Conservation (phyloP, 2,888 invertebrate genomes). For the Hypselothyrea guttata region DNA sequence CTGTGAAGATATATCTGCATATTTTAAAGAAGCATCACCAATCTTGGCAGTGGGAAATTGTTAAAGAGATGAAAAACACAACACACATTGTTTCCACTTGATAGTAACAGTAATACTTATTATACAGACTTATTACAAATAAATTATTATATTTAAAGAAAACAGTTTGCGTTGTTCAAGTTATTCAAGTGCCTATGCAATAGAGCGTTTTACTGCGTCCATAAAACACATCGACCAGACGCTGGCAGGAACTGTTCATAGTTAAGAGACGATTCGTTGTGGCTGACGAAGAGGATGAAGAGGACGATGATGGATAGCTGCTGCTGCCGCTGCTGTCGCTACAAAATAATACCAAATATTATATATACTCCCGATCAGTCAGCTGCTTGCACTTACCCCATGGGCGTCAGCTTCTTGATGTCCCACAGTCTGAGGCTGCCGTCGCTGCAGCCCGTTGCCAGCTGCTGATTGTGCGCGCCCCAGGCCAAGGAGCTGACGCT, state of each 20-base stretch:
- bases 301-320: constrained; percentile 39
- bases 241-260: constrained; percentile 75
- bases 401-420: constrained; percentile 75
- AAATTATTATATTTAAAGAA: constrained; percentile 65
- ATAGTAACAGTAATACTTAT: constrained; percentile 76
- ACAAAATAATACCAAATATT: too few species aligned
- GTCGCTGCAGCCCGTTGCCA: constrained; percentile 88
- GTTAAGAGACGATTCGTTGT: constrained; percentile 74
- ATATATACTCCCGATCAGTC: not conserved
- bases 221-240: constrained; percentile 79
- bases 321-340: constrained; percentile 58
- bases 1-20: constrained; percentile 17
- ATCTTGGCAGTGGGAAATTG: constrained; percentile 5
- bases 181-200: constrained; percentile 74
- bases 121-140: constrained; percentile 73
- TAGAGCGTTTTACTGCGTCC: constrained; percentile 75
- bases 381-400: constrained; percentile 46
- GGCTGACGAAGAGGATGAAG: constrained; percentile 66
- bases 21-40: constrained; percentile 37
- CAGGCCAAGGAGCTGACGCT: constrained; percentile 85
- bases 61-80: constrained; percentile 37
- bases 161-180: constrained; percentile 40
- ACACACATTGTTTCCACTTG: constrained; percentile 50
- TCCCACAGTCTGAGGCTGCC: constrained; percentile 88
- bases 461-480: constrained; percentile 84